A percentile compares a stretch with the other conserved stretches of the same genome.
phyloP scores from a whole-genome alignment of 2,888 invertebrate genomes.

The Erpobdella octoculata region DNA sequence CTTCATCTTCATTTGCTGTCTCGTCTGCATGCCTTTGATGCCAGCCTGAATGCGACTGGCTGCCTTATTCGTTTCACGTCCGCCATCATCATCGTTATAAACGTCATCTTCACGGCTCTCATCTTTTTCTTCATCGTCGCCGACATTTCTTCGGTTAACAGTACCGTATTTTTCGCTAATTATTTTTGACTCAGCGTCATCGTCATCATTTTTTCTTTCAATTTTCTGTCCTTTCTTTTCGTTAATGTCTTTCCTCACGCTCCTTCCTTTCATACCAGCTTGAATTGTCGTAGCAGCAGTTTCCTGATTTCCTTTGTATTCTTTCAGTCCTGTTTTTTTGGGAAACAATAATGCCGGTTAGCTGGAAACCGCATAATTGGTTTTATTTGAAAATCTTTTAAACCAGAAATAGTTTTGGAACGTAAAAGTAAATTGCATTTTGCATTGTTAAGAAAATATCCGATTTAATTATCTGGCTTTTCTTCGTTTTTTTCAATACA shows the following conservation, averaged over 20 bases:
- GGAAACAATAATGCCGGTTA: too few relatives aligned
- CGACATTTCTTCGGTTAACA: too few relatives aligned
- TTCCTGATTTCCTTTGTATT: too few relatives aligned
- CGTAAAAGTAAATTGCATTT: too few relatives aligned
- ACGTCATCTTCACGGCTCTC: constrained; percentile 6
- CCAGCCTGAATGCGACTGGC: constrained; percentile 41
- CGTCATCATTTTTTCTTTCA: background rate
- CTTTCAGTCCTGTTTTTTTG: too few relatives aligned
- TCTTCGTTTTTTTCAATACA: too few relatives aligned
- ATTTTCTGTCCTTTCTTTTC: constrained; percentile 6
- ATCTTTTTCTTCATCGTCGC: constrained; percentile 12
- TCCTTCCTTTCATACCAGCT: constrained; percentile 40
- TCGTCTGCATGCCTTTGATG: constrained; percentile 37
- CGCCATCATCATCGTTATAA: background rate
- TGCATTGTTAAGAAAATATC: too few relatives aligned
- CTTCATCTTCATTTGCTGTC: constrained; percentile 31
- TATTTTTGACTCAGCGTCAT: background rate
- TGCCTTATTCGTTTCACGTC: background rate
- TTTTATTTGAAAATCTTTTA: too few relatives aligned
- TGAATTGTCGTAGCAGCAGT: constrained; percentile 44
- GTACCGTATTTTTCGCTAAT: too few relatives aligned
- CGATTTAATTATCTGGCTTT: too few relatives aligned
- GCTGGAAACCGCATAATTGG: too few relatives aligned
- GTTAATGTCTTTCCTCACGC: background rate
- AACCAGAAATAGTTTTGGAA: too few relatives aligned